phyloP scores from a whole-genome alignment of 2,797 vertebrate species.

The Sebastes itinus region DNA sequence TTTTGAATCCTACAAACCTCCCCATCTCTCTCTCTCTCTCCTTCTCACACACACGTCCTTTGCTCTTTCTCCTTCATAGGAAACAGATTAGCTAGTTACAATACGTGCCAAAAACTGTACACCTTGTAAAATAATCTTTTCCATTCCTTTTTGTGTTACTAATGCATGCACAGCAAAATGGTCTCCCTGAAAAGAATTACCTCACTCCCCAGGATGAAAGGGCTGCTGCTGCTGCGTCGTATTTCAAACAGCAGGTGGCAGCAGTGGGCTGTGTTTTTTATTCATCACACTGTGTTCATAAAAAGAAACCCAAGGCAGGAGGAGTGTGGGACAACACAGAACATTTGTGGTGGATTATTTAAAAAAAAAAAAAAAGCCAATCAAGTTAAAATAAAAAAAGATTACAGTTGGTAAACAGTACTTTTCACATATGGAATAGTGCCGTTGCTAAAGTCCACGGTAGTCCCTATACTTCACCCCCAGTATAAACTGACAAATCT shows the following conservation, averaged over 20 bases:
- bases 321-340: slow-evolving; percentile 9
- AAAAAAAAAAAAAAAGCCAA: slow-evolving; percentile 3
- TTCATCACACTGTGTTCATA: slow-evolving; percentile 9
- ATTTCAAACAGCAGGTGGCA: slow-evolving; percentile 73
- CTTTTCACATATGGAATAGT: slow-evolving; percentile 31
- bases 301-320: slow-evolving; percentile 30
- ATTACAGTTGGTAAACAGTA: slow-evolving; percentile 25
- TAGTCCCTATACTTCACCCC: slow-evolving; percentile 49
- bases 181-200: slow-evolving; percentile 34
- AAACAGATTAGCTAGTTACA: slow-evolving; percentile 10
- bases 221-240: not conserved
- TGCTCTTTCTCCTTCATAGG: not conserved
- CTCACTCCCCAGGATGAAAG: slow-evolving; percentile 28
- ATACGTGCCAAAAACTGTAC: slow-evolving; percentile 17
- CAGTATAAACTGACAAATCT: slow-evolving; percentile 72
- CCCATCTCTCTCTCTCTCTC: not conserved
- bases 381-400: slow-evolving; percentile 14
- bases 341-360: slow-evolving; percentile 33
- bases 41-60: not conserved
- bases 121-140: slow-evolving; percentile 49
- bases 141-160: slow-evolving; percentile 12
- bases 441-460: slow-evolving; percentile 40
- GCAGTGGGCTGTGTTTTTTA: slow-evolving; percentile 65
- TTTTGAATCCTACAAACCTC: not conserved
- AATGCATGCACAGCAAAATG: slow-evolving; percentile 39